Base-by-base conservation (phyloP, 2,113 vertebrate species). In the Mesitornis unicolor region DNA sequence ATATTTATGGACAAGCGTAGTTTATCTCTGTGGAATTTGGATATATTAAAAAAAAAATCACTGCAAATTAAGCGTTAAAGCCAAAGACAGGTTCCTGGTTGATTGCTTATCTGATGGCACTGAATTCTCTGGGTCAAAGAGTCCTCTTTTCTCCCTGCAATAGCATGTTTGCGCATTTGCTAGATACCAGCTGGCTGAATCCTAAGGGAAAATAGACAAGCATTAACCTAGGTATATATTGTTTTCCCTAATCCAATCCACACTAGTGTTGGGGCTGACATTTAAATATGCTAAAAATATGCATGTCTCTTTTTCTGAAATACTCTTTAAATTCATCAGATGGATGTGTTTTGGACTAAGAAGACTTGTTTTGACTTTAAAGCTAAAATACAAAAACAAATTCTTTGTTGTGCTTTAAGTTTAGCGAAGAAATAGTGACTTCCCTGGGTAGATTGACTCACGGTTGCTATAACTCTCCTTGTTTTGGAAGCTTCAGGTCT, bases 321-420 rank as follows among this genome's bases (percentile, higher is more conserved):
- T 87, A 63, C 28, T 87, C 24, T 87, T 93, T 70, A 75, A 89
- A 84, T 75, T 77, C 7, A 43, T 92, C 64, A 90, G 35, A 59
- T 83, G 51, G 22, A 81, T 93, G n/a, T 84, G 51, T 78, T 95
- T 75, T 81, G 61, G 33, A 68, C 47, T 92, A 47, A 63, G 74
- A 95, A 47, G 35, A 16, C 60, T 86, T 87, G 73, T 89, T 95
- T 89, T 94, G 80, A 75, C 60, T 95, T 96, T 64, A 10, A 64
- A 45, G 43, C 69, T 82, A 51, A 75, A 94, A 89, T 75, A 47
- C 20, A n/a, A 75, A 63, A 87, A 43, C 25, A 38, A 78, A 78
- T 92, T 74, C 26, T 18, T 53, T 79, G 19, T 67, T 80, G 35
- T 75, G 35, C 26, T 90, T 71, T 65, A 33, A n/a, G 24, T 67